Base-by-base conservation (phyloP, 23 tunicate genomes). In the Trididemnum nubilum region DNA sequence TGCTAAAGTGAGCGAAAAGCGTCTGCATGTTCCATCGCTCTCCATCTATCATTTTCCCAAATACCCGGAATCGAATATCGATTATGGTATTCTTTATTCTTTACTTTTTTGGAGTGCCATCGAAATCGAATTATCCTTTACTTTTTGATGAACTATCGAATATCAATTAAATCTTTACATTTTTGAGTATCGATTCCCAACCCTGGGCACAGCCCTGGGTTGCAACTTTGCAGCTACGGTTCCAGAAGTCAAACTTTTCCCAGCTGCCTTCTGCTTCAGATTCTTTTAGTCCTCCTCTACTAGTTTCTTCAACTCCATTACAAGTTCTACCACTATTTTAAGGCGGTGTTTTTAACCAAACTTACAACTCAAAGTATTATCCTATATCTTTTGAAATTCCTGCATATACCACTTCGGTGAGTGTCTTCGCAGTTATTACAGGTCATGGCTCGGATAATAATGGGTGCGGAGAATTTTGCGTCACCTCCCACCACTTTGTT, bases 401-500 rank as follows among this genome's bases (percentile, higher is more conserved):
- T 1, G n/a, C 58, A 34, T 32, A 36, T 21, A 64, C 60, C 5
- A 67, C 40, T 30, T 2, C 54, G 18, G 89, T 65, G 9, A 0
- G 19, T 0, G 44, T 85, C 26, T 85, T 66, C 51, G 83, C 89
- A 4, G 89, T 85, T 7, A 85, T 85, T 23, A 78, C 89, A 1
- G 89, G 89, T 23, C 89, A 85, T 66, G 89, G 89, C 2, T 85
- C 89, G 3, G 89, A 85, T 34, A 51, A 85, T 28, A 65, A 78
- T 35, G 71, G 77, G 28, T 85, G 89, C 65, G 89, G 83, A 3
- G 89, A 85, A 60, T 85, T 85, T 78, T 85, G 89, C 66, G 83
- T 78, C 12, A 85, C 89, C 1, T 39, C 83, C 1, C 89, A 85
- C 78, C 34, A 34, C 34, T 85, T 85, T 52, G 34, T 58, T 1